Evolutionary conservation across 2,113 vertebrate species (phyloP), one percentile per base, ranked within the genome.

Genomic region (Macroglossus sobrinus): DNA sequence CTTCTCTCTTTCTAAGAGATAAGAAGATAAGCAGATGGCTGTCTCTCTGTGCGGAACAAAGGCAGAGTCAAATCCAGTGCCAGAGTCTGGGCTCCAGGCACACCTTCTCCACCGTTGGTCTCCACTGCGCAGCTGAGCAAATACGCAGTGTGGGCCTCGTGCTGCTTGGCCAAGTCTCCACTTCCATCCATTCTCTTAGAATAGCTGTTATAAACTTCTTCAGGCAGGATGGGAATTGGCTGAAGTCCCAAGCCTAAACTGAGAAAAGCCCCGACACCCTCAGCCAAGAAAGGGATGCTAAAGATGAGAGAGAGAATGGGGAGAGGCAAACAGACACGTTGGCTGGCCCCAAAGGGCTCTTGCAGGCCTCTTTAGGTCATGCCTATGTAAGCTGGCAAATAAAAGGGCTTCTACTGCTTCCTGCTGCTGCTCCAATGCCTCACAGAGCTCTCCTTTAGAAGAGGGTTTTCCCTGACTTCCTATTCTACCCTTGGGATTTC

Each of bases 191-290:
- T 75, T 71, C 87, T 76, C 43, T 69, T 55, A 82, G 53, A 72
- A 78, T 15, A 66, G 74, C 55, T 91, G 15, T 63, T 84, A 72
- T 0, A 15, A 84, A 79, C 82, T 87, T 91, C 69, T 75, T 84
- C 30, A 74, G 57, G 84, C 33, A 69, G 74, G 61, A 61, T 43
- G 71, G 82, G 63, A 93, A 78, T 10, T 88, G 87, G 91, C 82
- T 30, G 47, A 66, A 75, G 33, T 80, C 35, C 87, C 55, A 50
- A 55, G 61, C 28, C 53, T 84, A 66, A 87, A 91, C 53, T 66
- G 63, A 95, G 87, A 88, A 96, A 91, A 84, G 82, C 57, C 76
- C 87, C 63, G 79, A 91, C 0, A 84, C 45, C 68, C 38, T 78
- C 18, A 91, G 96, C 87, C 76, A 91, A 91, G 55, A 91, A 63